phyloP scores from a whole-genome alignment of 2,888 invertebrate genomes.

The Adela reaumurella region DNA sequence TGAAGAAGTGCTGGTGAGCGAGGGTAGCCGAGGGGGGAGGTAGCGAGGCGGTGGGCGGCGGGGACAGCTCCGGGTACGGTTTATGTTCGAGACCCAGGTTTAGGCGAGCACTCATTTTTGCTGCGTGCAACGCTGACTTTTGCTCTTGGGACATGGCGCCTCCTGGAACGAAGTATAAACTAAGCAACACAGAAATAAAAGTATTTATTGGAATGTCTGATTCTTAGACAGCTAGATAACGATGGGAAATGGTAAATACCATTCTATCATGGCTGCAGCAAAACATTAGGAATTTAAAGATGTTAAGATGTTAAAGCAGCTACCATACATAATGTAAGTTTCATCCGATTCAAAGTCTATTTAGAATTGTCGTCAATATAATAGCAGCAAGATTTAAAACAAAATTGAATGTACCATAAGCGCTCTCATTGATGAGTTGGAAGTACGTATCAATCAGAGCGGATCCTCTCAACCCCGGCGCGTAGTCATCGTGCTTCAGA shows the following conservation, averaged over 20 bases:
- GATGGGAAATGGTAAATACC: too few relatives aligned
- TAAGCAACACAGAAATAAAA: too few relatives aligned
- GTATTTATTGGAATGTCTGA: too few relatives aligned
- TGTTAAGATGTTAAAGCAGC: too few relatives aligned
- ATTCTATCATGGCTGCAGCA: too few relatives aligned
- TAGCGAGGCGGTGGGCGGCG: slow-evolving; percentile 48
- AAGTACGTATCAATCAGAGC: slow-evolving; percentile 84
- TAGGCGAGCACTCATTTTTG: slow-evolving; percentile 66
- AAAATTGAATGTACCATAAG: too few relatives aligned
- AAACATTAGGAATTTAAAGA: too few relatives aligned
- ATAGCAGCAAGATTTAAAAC: too few relatives aligned
- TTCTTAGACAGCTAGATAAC: too few relatives aligned
- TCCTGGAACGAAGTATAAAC: slow-evolving; percentile 19
- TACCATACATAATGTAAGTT: too few relatives aligned
- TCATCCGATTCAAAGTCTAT: too few relatives aligned
- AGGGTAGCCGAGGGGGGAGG: slow-evolving; percentile 51
- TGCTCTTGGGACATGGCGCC: slow-evolving; percentile 65
- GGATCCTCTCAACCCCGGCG: slow-evolving; percentile 68
- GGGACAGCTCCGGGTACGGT: slow-evolving; percentile 55
- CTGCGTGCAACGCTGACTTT: slow-evolving; percentile 67
- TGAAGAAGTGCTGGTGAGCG: slow-evolving; percentile 59
- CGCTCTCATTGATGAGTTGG: slow-evolving; percentile 83
- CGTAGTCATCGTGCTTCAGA: slow-evolving; percentile 66
- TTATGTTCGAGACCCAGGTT: slow-evolving; percentile 49
- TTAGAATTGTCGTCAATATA: too few relatives aligned